Percentiles rank a stretch among this genome's conserved stretches.
These are phyloP conservation scores for Sebastiscus tertius DNA, from an alignment of 2,797 vertebrate species.

Conservation along the genomic window DNA sequence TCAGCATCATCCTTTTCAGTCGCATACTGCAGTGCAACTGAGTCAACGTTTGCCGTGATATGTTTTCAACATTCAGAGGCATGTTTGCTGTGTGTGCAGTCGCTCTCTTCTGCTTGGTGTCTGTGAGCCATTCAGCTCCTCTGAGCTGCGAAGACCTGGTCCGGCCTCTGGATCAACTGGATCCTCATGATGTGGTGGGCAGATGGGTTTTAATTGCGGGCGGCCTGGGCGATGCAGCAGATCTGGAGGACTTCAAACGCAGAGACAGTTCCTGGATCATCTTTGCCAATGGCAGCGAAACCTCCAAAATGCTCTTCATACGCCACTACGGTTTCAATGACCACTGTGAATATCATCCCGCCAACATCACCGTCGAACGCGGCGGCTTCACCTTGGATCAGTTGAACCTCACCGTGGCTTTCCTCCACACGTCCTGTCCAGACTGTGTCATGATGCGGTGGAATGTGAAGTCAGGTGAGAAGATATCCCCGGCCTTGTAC, in stretches of 20 bases:
- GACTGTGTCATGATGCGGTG: constrained; percentile 15
- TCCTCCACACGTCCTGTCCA: constrained; percentile 7
- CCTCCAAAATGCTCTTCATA: background rate
- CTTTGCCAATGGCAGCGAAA: background rate
- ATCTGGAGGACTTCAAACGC: background rate
- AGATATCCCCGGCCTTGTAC: background rate
- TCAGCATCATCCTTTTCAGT: too few species aligned
- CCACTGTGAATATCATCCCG: background rate
- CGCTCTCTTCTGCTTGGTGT: constrained; percentile 1
- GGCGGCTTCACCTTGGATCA: background rate
- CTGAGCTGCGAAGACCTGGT: constrained; percentile 34
- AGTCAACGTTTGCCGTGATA: too few species aligned
- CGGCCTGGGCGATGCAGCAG: background rate
- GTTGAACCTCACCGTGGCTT: constrained; percentile 5
- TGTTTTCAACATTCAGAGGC: background rate
- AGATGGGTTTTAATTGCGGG: constrained; percentile 24
- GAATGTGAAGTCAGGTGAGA: too few species aligned
- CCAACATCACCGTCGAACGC: constrained; percentile 31
- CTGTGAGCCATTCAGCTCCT: constrained; percentile 13
- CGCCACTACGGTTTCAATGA: background rate
- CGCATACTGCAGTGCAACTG: too few species aligned
- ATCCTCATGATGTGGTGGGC: background rate
- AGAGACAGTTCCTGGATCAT: background rate
- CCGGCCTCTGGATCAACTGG: constrained; percentile 9
- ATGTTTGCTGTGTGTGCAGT: constrained; percentile 21